Base-by-base conservation (phyloP, 1,140 invertebrate genomes). In the Copidosoma floridanum region DNA sequence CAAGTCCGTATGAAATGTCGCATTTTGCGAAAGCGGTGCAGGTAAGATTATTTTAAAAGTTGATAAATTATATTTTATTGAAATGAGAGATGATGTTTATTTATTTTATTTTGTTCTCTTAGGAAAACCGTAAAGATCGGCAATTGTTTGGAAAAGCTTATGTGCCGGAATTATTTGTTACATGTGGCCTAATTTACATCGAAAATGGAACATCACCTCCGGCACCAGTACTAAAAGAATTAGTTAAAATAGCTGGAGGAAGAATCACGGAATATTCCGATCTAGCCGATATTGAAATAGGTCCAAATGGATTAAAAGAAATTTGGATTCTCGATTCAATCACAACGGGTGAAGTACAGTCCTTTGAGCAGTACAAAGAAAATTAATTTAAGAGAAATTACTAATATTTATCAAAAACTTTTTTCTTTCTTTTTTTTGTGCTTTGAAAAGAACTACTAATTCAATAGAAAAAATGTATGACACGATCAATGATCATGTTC, bases 261-360 rank as follows among this genome's bases (percentile, higher is more conserved):
- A 48, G 62, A 37, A 67, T 79, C 11, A 77, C 70, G 4, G 71
- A 78, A 10, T 53, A 72, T 64, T 41, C 41, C n/a, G 51, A 66
- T 14, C 43, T 50, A 46, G 72, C 77, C 10, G 77, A 71, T 65
- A 63, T 81, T 26, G 40, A 69, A 7, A 62, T 81, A 54, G 78
- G 75, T 40, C 12, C 16, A 11, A 50, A 68, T 35, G 73, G 73
- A 37, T 40, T 77, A 4, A 74, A 66, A 63, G 77, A 78, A 64
- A 66, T 62, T 20, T 80, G 79, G 79, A 29, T 81, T 16, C 64
- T 81, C 40, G 79, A 81, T 69, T 79, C 74, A 5, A 80, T 81
- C 41, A 78, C 73, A 10, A 72, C 69, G 4, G 77, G 77, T 38
- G 68, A 71, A 57, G 43, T 78, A 51, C 78, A 79, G 55, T 56